phyloP scores from a whole-genome alignment of 2,888 invertebrate species.

The Eupelmus urozonus region DNA sequence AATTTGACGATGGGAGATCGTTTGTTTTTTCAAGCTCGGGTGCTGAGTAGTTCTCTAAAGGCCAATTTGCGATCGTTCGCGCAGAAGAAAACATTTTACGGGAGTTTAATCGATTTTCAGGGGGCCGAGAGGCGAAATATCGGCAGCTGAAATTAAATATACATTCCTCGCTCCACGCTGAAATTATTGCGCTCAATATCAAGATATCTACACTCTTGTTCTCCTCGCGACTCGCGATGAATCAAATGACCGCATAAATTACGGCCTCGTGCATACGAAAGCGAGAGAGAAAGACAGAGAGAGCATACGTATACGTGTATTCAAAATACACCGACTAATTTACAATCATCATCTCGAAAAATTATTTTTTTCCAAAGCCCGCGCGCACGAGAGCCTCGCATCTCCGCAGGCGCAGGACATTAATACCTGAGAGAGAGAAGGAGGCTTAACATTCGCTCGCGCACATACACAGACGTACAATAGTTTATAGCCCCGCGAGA shows the following conservation, averaged over 20 bases:
- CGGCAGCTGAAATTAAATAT: constrained; percentile 16
- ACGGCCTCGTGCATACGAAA: constrained; percentile 6
- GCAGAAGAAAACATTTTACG: background rate
- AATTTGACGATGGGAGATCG: background rate
- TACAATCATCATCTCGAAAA: constrained; percentile 51
- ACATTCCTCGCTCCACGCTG: background rate
- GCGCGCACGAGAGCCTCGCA: background rate
- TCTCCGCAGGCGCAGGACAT: constrained; percentile 66
- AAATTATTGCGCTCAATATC: constrained; percentile 34
- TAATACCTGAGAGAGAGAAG: constrained; percentile 66
- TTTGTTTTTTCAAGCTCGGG: too few relatives aligned
- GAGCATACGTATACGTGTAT: constrained; percentile 15
- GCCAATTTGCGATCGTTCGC: too few relatives aligned
- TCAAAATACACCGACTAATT: constrained; percentile 57
- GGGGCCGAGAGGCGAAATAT: constrained; percentile 11
- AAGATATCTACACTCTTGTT: constrained; percentile 28
- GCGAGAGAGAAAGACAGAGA: background rate
- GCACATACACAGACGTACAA: constrained; percentile 24
- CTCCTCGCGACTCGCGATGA: constrained; percentile 34
- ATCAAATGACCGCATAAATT: constrained; percentile 46
- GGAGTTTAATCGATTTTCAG: background rate
- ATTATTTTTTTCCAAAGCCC: constrained; percentile 35
- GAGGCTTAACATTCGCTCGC: constrained; percentile 42
- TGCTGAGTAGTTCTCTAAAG: background rate
- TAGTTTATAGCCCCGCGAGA: constrained; percentile 61